Conservation (phyloP, 2,888 invertebrate genomes). For the Tinea trinotella region DNA sequence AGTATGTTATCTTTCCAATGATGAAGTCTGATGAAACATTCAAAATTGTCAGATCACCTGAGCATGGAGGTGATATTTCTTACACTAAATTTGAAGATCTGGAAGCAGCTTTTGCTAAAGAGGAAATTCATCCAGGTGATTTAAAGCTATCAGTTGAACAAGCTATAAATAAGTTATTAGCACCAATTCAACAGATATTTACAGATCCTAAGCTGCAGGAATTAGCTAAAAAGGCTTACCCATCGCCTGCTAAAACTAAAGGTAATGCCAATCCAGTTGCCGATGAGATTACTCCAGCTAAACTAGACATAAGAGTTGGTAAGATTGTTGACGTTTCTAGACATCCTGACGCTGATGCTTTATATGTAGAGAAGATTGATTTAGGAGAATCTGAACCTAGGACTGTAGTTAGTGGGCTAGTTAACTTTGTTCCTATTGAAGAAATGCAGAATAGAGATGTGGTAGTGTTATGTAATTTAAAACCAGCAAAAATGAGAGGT, state of each 20-base stretch:
- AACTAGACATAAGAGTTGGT: slow-evolving; percentile 90
- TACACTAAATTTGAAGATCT: slow-evolving; percentile 82
- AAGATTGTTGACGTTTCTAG: slow-evolving; percentile 85
- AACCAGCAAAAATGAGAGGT: slow-evolving; percentile 96
- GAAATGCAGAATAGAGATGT: slow-evolving; percentile 92
- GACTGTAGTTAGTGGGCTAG: slow-evolving; percentile 90
- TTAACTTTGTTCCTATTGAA: slow-evolving; percentile 90
- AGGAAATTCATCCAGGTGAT: slow-evolving; percentile 94
- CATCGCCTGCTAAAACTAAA: slow-evolving; percentile 77
- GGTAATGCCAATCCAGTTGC: slow-evolving; percentile 39
- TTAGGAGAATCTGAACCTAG: slow-evolving; percentile 82
- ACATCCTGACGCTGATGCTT: slow-evolving; percentile 93
- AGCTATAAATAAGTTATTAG: slow-evolving; percentile 88
- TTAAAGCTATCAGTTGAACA: slow-evolving; percentile 88
- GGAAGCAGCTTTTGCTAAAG: slow-evolving; percentile 85
- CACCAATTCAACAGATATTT: slow-evolving; percentile 91
- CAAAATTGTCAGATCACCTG: slow-evolving; percentile 77
- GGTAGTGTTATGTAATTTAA: slow-evolving; percentile 95
- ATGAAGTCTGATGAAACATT: slow-evolving; percentile 80
- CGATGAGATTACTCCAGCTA: slow-evolving; percentile 79
- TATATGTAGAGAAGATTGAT: slow-evolving; percentile 95
- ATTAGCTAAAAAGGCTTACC: slow-evolving; percentile 88
- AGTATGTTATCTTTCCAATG: slow-evolving; percentile 91
- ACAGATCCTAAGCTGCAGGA: slow-evolving; percentile 84
- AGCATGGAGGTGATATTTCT: slow-evolving; percentile 84